Evolutionary conservation across 2,797 vertebrate species (phyloP), one percentile per base, ranked within the genome.

Genomic region (Xenopus petersii): DNA sequence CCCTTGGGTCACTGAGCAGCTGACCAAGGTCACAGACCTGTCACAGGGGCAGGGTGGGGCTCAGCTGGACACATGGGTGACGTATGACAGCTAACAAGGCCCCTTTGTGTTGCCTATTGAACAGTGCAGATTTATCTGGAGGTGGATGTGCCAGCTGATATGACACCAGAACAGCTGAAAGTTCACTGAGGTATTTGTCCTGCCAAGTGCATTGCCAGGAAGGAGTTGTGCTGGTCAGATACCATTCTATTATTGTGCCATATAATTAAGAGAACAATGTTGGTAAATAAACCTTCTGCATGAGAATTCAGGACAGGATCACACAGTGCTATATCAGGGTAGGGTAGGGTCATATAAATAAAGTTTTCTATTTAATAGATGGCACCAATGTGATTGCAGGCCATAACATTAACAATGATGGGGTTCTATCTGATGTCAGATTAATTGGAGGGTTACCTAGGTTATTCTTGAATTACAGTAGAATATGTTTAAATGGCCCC

Each of bases 1-100:
- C 67, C 55, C 70, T 69, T 13, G 61, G 59, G 59, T 79, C 75
- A 65, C 49, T 69, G 66, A 72, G 73, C 73, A 71, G 70, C 75
- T 75, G 75, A 79, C 70, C 79, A 74, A 74, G 75, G 70, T 75
- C 73, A 33, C 15, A 69, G 63, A 77, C 64, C 81, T 79, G 26
- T 78, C 71, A 80, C n/a, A 2, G 12, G 67, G 62, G 59, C 63
- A 70, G 48, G 64, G 58, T 8, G 4, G 33, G 74, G 67, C 65
- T 47, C 70, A 17, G 81, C 67, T 5, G 17, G 47, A 7, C 17
- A n/a, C 7, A 67, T 59, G 17, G 67, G 54, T 51, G 61, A 73
- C 9, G 15, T 58, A 60, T 80, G 73, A 75, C 78, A 80, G 72
- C 69, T 55, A 60, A 54, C 24, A n/a, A 24, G 61, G 54, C 65